Conservation (phyloP, 1,140 invertebrate genomes). For the Ooceraea biroi region DNA sequence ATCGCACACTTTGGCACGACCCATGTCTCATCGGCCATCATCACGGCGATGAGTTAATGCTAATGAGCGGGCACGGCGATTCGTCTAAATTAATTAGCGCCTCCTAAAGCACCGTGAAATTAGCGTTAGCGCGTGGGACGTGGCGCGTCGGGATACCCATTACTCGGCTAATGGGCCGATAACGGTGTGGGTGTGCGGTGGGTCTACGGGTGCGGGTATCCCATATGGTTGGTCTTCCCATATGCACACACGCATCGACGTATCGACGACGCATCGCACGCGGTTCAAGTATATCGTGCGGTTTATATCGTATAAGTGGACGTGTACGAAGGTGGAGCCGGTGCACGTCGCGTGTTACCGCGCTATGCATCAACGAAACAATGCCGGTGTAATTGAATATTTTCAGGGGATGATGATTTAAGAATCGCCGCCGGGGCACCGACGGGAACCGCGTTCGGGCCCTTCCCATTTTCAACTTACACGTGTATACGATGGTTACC, state of each 20-base stretch:
- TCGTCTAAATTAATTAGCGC: conserved; percentile 64
- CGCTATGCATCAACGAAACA: conserved; percentile 61
- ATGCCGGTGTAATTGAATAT: conserved; percentile 63
- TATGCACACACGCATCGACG: conserved; percentile 9
- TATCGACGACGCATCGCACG: conserved; percentile 22
- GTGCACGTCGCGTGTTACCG: conserved; percentile 55
- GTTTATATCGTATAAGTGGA: conserved; percentile 50
- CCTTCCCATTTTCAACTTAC: conserved; percentile 36
- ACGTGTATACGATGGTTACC: conserved; percentile 32
- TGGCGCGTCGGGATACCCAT: conserved; percentile 39
- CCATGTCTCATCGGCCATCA: conserved; percentile 34
- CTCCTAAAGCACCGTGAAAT: conserved; percentile 60
- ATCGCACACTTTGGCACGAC: conserved; percentile 39
- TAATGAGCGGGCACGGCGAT: conserved; percentile 44
- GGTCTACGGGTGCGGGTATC: not conserved
- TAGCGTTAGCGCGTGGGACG: conserved; percentile 54
- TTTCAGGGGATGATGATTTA: conserved; percentile 60
- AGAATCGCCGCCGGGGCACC: conserved; percentile 41
- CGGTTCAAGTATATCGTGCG: conserved; percentile 23
- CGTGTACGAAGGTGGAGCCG: conserved; percentile 40
- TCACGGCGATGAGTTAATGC: conserved; percentile 58
- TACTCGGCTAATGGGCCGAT: conserved; percentile 53
- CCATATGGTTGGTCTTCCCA: conserved; percentile 28
- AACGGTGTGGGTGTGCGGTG: conserved; percentile 25
- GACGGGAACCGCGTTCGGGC: not conserved